A percentile compares a stretch with the other conserved stretches of the same genome.
Evolutionary conservation across 2,888 invertebrate genomes (phyloP).

Genomic region (Sesia apiformis): DNA sequence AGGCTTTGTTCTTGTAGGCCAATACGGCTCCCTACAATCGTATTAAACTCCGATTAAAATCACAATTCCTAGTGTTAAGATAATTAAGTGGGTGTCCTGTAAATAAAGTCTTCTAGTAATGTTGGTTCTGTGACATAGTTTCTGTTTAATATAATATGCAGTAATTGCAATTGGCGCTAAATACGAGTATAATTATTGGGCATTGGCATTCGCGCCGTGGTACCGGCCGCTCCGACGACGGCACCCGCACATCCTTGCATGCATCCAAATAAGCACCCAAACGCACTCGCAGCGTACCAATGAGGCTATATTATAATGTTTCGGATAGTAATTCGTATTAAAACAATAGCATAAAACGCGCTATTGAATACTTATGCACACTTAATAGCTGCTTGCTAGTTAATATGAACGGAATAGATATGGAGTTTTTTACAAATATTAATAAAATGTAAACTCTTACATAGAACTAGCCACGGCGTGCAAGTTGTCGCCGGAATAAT

Average conservation of each 20-base stretch:
- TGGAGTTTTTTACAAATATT: not conserved
- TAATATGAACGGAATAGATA: constrained; percentile 3
- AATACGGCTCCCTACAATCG: constrained; percentile 7
- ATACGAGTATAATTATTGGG: constrained; percentile 3
- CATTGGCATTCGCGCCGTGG: constrained; percentile 7
- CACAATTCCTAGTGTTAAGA: constrained; percentile 8
- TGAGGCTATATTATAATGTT: constrained; percentile 47
- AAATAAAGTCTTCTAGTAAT: not conserved
- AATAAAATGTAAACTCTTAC: not conserved
- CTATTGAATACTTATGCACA: constrained; percentile 23
- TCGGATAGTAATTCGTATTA: constrained; percentile 32
- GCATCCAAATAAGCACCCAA: constrained; percentile 55
- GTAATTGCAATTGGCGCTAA: constrained; percentile 46
- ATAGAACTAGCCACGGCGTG: not conserved
- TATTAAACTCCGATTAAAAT: constrained; percentile 9
- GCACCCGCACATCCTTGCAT: constrained; percentile 28
- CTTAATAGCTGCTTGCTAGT: constrained; percentile 6
- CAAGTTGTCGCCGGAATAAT: not conserved
- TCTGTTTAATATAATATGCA: constrained; percentile 41
- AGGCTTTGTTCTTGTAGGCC: constrained; percentile 14
- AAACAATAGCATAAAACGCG: constrained; percentile 30
- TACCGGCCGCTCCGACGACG: constrained; percentile 29
- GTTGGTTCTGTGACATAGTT: constrained; percentile 43
- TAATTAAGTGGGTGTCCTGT: constrained; percentile 19
- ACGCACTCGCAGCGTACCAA: constrained; percentile 51